Conservation (phyloP, 1,140 invertebrate genomes). For the Nixonia krombeini region DNA sequence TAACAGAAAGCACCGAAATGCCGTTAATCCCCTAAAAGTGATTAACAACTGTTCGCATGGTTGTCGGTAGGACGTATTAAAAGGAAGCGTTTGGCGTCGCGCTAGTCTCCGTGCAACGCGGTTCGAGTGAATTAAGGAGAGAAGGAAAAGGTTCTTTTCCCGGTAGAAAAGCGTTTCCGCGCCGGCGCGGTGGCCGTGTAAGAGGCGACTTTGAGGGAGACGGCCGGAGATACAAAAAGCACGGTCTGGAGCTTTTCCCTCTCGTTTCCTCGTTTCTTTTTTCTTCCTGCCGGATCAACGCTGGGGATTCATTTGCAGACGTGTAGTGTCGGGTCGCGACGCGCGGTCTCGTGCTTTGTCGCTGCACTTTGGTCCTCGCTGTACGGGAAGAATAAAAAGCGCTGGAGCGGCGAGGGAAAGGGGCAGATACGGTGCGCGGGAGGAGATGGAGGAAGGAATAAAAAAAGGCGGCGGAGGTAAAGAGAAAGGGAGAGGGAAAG, state of each 20-base stretch:
- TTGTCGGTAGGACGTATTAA: no score
- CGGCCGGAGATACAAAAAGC: neutral
- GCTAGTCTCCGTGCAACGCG: neutral
- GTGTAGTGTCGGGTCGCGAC: conserved; percentile 18
- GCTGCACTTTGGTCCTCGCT: conserved; percentile 19
- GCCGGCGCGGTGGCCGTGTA: conserved; percentile 57
- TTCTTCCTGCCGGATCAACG: conserved; percentile 5
- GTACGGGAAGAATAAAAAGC: conserved; percentile 28
- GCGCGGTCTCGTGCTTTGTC: conserved; percentile 8
- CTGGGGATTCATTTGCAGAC: conserved; percentile 58
- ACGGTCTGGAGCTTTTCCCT: no score
- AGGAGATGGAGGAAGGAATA: conserved; percentile 13
- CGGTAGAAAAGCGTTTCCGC: conserved; percentile 32
- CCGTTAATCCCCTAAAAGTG: neutral
- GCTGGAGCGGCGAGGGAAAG: conserved; percentile 16
- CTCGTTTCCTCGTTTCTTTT: conserved; percentile 1
- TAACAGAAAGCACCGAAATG: no score
- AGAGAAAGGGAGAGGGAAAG: conserved; percentile 26
- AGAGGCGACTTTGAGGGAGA: conserved; percentile 52
- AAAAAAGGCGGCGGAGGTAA: conserved; percentile 16
- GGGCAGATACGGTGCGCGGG: no score
- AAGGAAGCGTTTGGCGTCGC: conserved; percentile 1
- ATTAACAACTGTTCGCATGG: no score
- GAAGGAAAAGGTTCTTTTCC: neutral
- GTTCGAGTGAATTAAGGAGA: neutral